Conservation (phyloP, 2,113 vertebrate genomes). For the Eurystomus gularis region DNA sequence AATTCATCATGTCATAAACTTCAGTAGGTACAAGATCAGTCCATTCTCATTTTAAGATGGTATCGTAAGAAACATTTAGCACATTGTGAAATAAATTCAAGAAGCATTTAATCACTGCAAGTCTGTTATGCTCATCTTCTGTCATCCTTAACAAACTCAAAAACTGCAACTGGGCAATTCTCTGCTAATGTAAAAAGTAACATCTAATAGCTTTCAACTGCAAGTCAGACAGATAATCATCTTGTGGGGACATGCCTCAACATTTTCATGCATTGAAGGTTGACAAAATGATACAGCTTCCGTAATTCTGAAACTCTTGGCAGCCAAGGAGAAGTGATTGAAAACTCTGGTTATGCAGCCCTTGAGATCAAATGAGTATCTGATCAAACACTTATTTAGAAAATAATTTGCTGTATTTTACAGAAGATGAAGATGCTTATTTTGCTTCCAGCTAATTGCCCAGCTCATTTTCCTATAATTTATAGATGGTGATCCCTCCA, state of each 20-base stretch:
- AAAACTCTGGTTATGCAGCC: constrained; percentile 24
- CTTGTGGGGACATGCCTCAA: constrained; percentile 63
- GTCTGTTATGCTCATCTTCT: constrained; percentile 37
- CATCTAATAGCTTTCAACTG: constrained; percentile 47
- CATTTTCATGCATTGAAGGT: constrained; percentile 19
- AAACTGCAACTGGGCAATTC: constrained; percentile 64
- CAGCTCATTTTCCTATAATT: constrained; percentile 29
- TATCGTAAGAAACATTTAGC: constrained; percentile 44
- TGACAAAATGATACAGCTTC: constrained; percentile 47
- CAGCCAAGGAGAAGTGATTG: constrained; percentile 42
- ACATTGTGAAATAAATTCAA: constrained; percentile 54
- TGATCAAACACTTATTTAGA: constrained; percentile 35
- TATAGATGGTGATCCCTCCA: not conserved
- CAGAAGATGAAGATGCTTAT: not conserved
- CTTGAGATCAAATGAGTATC: constrained; percentile 25
- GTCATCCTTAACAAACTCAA: constrained; percentile 53
- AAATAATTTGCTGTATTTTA: constrained; percentile 11
- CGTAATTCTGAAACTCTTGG: not conserved
- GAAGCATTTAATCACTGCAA: constrained; percentile 46
- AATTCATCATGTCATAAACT: constrained; percentile 51
- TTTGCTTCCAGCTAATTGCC: constrained; percentile 46
- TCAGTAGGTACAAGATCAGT: constrained; percentile 46
- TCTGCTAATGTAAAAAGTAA: constrained; percentile 47
- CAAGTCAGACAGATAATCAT: constrained; percentile 46
- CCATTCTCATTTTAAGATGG: constrained; percentile 53